Evolutionary conservation across 1,140 invertebrate genomes (phyloP).

Genomic region (Lasioglossum albipes): DNA sequence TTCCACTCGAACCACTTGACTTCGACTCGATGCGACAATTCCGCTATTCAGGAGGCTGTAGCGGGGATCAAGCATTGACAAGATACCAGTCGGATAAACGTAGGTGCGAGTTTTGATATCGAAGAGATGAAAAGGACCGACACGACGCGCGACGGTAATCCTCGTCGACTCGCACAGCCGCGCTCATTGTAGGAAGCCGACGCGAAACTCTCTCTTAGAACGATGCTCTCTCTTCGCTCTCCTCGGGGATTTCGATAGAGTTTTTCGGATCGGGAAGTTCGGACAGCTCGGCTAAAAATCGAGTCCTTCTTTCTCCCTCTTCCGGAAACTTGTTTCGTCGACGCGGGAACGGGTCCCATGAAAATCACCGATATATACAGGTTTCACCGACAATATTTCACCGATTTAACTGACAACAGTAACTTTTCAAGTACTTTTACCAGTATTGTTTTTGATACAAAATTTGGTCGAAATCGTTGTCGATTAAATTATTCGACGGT

Average conservation of each 20-base stretch:
- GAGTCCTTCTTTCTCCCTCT: too few relatives aligned
- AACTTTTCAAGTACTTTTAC: too few relatives aligned
- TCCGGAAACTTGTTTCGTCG: background rate
- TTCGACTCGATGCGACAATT: conserved; percentile 35
- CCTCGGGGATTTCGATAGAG: conserved; percentile 26
- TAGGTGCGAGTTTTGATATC: conserved; percentile 55
- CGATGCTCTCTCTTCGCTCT: background rate
- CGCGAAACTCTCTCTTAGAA: background rate
- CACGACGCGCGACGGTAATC: conserved; percentile 49
- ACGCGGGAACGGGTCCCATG: too few relatives aligned
- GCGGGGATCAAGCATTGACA: conserved; percentile 22
- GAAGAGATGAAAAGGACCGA: conserved; percentile 62
- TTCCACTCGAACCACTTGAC: background rate
- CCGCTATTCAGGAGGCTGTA: conserved; percentile 38
- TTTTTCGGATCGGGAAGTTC: conserved; percentile 48
- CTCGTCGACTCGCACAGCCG: conserved; percentile 50
- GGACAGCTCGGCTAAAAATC: conserved; percentile 18
- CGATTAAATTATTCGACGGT: too few relatives aligned
- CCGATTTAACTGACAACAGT: too few relatives aligned
- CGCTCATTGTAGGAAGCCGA: conserved; percentile 19
- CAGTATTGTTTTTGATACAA: too few relatives aligned
- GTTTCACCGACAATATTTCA: too few relatives aligned
- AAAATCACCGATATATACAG: too few relatives aligned
- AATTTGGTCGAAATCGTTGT: too few relatives aligned
- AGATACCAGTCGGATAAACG: conserved; percentile 41